These are phyloP conservation scores for Sturmia bella DNA, from an alignment of 2,888 invertebrate species.

Conservation along the genomic window DNA sequence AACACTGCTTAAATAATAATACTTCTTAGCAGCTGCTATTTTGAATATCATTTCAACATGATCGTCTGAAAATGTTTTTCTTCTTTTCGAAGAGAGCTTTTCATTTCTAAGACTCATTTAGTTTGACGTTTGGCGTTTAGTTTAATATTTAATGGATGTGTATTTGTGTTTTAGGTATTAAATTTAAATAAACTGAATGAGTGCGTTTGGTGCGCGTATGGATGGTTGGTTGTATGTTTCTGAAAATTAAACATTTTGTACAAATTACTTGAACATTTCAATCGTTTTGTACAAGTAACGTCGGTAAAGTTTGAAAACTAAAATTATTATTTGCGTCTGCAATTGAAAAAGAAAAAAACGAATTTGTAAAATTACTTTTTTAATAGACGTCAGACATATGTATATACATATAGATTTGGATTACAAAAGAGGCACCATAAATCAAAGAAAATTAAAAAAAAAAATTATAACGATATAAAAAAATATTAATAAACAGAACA, in stretches of 20 bases:
- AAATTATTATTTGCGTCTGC: conserved; percentile 18
- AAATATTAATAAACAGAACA: conserved; percentile 13
- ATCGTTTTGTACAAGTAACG: conserved; percentile 65
- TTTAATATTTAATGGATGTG: conserved; percentile 47
- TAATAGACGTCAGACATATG: conserved; percentile 30
- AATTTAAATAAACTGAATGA: conserved; percentile 22
- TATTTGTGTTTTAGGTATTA: conserved; percentile 31
- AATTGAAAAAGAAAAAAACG: neutral
- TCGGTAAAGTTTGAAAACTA: conserved; percentile 46
- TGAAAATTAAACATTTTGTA: conserved; percentile 52
- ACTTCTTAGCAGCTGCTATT: conserved; percentile 45
- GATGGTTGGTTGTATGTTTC: conserved; percentile 5
- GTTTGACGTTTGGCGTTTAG: conserved; percentile 55
- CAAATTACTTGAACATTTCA: conserved; percentile 69
- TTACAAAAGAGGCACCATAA: neutral
- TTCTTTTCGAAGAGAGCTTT: conserved; percentile 11
- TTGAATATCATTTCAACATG: conserved; percentile 53
- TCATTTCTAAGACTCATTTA: conserved; percentile 36
- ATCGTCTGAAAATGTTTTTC: conserved; percentile 25
- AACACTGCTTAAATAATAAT: conserved; percentile 47
- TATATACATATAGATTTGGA: neutral
- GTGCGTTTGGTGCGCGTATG: neutral
- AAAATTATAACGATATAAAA: conserved; percentile 2
- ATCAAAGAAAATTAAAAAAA: neutral
- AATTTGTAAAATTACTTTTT: conserved; percentile 42